Conservation (phyloP, 2,888 invertebrate genomes). For the Gasteruption jaculator region DNA sequence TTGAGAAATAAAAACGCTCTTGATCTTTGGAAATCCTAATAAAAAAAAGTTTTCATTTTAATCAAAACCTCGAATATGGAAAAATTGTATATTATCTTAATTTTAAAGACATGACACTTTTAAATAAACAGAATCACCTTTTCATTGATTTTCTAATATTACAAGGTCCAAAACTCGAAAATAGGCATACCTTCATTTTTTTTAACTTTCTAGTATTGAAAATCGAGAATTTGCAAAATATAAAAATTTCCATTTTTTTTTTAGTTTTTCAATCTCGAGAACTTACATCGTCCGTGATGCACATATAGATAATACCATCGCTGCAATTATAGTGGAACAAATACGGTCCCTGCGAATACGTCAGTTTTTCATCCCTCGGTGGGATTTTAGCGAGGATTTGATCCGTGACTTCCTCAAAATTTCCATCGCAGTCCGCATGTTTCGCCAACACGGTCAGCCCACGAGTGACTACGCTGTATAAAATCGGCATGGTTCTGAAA, state of each 20-base stretch:
- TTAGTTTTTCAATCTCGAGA: neutral
- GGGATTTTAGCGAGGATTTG: slow-evolving; percentile 85
- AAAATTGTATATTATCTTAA: slow-evolving; percentile 3
- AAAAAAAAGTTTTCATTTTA: slow-evolving; percentile 3
- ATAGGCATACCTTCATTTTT: too few species aligned
- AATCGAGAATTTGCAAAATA: slow-evolving; percentile 11
- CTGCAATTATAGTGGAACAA: slow-evolving; percentile 89
- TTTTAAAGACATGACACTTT: neutral
- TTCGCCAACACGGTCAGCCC: slow-evolving; percentile 83
- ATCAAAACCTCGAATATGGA: too few species aligned
- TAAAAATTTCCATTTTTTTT: slow-evolving; percentile 2
- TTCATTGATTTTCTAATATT: neutral
- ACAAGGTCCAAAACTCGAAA: slow-evolving; percentile 1
- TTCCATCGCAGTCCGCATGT: slow-evolving; percentile 88
- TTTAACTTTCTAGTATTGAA: too few species aligned
- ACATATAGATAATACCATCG: slow-evolving; percentile 84
- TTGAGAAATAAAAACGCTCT: slow-evolving; percentile 86
- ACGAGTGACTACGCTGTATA: slow-evolving; percentile 85
- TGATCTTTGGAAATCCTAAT: slow-evolving; percentile 88
- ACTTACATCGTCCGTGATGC: slow-evolving; percentile 91
- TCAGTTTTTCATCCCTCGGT: slow-evolving; percentile 84
- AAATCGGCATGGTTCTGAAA: slow-evolving; percentile 88
- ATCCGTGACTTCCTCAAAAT: slow-evolving; percentile 92
- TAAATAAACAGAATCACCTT: neutral
- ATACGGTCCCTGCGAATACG: slow-evolving; percentile 90